Conservation (phyloP, 2,888 invertebrate genomes). For the Lacanobia oleracea region DNA sequence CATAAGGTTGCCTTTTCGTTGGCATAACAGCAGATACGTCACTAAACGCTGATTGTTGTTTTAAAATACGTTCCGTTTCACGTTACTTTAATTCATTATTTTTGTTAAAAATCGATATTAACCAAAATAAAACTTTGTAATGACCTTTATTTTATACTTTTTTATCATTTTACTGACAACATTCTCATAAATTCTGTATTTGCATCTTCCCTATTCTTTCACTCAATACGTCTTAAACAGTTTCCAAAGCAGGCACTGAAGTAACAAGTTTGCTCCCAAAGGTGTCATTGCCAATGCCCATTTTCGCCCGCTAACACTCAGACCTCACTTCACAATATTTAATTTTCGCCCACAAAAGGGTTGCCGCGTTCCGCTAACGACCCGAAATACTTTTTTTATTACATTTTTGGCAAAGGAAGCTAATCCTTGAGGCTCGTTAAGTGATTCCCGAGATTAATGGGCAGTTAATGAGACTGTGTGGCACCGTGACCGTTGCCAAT, state of each 20-base stretch:
- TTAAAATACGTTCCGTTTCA: too few relatives aligned
- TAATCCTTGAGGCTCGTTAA: conserved; percentile 81
- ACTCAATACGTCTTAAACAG: background rate
- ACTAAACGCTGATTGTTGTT: too few relatives aligned
- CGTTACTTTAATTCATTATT: too few relatives aligned
- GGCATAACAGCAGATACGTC: too few relatives aligned
- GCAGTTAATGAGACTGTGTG: conserved; percentile 75
- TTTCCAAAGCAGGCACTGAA: background rate
- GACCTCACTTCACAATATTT: conserved; percentile 56
- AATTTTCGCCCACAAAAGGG: conserved; percentile 69
- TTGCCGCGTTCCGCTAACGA: conserved; percentile 81
- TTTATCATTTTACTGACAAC: too few relatives aligned
- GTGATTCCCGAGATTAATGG: conserved; percentile 84
- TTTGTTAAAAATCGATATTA: too few relatives aligned
- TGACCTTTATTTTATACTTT: too few relatives aligned
- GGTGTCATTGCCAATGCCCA: background rate
- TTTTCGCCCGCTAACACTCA: conserved; percentile 47
- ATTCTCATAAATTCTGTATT: too few relatives aligned
- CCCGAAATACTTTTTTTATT: conserved; percentile 73
- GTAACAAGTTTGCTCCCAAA: background rate
- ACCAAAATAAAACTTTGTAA: too few relatives aligned
- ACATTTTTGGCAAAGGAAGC: conserved; percentile 73
- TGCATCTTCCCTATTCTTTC: too few relatives aligned
- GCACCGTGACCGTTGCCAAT: conserved; percentile 62
- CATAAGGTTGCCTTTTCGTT: too few relatives aligned